phyloP scores from a whole-genome alignment of 2,797 vertebrate genomes.

The Neolamprologus multifasciatus region DNA sequence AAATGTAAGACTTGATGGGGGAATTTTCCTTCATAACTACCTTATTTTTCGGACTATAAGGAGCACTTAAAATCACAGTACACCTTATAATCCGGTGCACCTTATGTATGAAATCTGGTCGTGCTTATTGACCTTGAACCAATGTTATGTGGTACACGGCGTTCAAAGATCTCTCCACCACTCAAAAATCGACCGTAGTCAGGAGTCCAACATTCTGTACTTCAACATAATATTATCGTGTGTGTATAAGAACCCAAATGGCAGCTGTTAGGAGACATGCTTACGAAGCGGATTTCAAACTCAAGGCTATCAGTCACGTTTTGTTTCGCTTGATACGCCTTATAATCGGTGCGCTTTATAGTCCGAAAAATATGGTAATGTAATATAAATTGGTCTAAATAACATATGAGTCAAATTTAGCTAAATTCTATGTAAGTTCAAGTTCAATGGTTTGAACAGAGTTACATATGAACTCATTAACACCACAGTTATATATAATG shows the following conservation, averaged over 20 bases:
- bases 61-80: background rate
- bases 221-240: background rate
- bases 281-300: rapidly evolving
- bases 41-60: rapidly evolving
- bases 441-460: background rate
- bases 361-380: rapidly evolving
- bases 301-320: background rate
- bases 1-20: background rate
- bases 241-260: background rate
- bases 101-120: rapidly evolving
- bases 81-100: background rate
- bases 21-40: background rate
- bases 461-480: background rate
- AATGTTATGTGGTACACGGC: rapidly evolving
- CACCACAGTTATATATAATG: background rate
- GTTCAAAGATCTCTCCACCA: rapidly evolving
- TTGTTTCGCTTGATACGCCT: background rate
- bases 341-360: rapidly evolving
- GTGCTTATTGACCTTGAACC: background rate
- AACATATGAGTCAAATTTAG: background rate
- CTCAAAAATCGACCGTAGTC: background rate
- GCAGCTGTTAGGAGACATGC: background rate
- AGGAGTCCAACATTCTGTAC: rapidly evolving
- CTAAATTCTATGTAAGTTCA: background rate
- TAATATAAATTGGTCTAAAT: background rate